These are phyloP conservation scores for Leucania comma DNA, from an alignment of 2,888 invertebrate genomes.

Conservation along the genomic window DNA sequence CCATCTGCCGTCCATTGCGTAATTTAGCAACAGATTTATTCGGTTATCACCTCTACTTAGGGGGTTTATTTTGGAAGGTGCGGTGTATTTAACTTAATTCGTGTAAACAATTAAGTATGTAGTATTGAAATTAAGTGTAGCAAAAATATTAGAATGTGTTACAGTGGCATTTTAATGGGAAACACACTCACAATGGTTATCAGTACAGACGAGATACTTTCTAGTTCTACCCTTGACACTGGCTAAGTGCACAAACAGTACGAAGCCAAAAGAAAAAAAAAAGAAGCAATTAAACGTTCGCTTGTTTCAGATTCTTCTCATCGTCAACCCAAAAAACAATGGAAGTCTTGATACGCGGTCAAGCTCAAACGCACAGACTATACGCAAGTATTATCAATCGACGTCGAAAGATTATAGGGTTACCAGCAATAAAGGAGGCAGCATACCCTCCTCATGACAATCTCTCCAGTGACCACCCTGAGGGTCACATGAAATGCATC, in stretches of 20 bases:
- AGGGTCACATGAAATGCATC: constrained; percentile 85
- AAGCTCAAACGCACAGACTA: constrained; percentile 93
- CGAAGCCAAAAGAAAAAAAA: too few species aligned
- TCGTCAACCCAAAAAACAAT: constrained; percentile 92
- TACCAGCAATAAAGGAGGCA: constrained; percentile 77
- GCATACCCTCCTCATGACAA: constrained; percentile 76
- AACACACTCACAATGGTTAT: too few species aligned
- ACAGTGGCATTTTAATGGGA: too few species aligned
- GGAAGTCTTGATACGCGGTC: constrained; percentile 92
- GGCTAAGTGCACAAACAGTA: too few species aligned
- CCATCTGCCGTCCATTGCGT: too few species aligned
- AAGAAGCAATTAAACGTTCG: not conserved
- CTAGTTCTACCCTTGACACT: too few species aligned
- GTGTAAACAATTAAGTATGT: not conserved
- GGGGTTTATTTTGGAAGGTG: too few species aligned
- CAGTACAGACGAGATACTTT: too few species aligned
- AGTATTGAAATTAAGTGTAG: not conserved
- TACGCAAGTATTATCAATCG: constrained; percentile 93
- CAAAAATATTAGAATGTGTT: too few species aligned
- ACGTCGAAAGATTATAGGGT: constrained; percentile 81
- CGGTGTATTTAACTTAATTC: too few species aligned
- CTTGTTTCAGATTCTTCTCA: constrained; percentile 90
- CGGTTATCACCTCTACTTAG: too few species aligned
- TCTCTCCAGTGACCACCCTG: constrained; percentile 80
- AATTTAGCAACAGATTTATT: too few species aligned